phyloP scores from a whole-genome alignment of 2,888 invertebrate genomes.

The Lycocerus yunnanus region DNA sequence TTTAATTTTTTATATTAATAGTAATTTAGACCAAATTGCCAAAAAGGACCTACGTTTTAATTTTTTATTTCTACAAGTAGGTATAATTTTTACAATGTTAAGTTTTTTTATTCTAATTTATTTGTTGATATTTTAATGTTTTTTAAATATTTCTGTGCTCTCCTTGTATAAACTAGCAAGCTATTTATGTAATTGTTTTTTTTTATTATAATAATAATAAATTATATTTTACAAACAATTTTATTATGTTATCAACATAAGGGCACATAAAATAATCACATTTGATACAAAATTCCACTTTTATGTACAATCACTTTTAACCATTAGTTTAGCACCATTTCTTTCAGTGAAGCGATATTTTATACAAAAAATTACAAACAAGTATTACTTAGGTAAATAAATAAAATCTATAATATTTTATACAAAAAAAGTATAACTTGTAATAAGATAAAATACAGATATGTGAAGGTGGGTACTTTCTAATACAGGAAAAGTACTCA shows the following conservation, averaged over 20 bases:
- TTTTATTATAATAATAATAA: not conserved
- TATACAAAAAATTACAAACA: not conserved
- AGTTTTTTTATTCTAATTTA: not conserved
- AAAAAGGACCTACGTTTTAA: not conserved
- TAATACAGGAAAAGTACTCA: too few species aligned
- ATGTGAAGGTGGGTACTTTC: not conserved
- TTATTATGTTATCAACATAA: not conserved
- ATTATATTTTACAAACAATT: not conserved
- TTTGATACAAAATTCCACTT: not conserved
- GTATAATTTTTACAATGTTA: not conserved
- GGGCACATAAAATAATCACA: not conserved
- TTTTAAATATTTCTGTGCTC: not conserved
- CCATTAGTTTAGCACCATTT: not conserved
- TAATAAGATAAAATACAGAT: not conserved
- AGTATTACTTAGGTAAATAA: not conserved
- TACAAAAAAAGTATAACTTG: not conserved
- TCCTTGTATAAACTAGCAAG: not conserved
- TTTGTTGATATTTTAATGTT: not conserved
- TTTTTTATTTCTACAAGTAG: not conserved
- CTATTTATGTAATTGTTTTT: not conserved
- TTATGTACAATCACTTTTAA: not conserved
- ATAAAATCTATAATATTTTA: not conserved
- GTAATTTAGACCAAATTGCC: not conserved
- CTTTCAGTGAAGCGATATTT: not conserved
- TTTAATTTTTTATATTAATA: not conserved